A percentile compares a stretch with the other conserved stretches of the same genome.
phyloP scores from a whole-genome alignment of 2,113 vertebrate genomes.

The Passerina amoena region DNA sequence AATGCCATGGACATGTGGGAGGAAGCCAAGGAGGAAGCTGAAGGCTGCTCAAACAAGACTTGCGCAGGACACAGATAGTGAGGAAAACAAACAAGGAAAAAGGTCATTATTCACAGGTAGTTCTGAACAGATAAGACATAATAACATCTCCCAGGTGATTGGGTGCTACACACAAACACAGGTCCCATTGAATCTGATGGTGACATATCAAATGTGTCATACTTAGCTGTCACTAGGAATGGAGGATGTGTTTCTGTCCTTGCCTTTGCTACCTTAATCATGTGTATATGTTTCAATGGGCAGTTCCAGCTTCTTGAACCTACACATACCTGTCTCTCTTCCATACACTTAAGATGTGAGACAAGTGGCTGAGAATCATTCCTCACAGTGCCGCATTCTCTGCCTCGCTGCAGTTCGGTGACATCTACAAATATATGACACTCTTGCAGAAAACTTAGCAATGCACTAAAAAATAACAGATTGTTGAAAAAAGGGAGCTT shows the following conservation, averaged over 20 bases:
- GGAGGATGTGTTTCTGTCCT: neutral
- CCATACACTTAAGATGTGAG: neutral
- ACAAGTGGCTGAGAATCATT: neutral
- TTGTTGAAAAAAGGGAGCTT: neutral
- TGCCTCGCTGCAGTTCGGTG: neutral
- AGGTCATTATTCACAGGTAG: neutral
- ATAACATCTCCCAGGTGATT: neutral
- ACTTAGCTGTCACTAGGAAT: neutral
- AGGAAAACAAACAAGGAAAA: neutral
- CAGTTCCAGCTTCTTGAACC: neutral
- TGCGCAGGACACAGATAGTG: neutral
- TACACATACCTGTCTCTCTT: neutral
- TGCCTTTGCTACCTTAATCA: neutral
- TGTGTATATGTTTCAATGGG: neutral
- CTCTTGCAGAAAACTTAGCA: neutral
- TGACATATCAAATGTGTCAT: neutral
- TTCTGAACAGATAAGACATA: neutral
- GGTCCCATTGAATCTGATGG: neutral
- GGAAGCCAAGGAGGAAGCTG: neutral
- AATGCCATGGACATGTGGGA: neutral
- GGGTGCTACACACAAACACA: neutral
- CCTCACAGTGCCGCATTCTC: neutral
- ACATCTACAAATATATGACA: neutral
- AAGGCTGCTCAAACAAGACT: neutral
- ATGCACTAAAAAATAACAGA: neutral